These are phyloP conservation scores for Xenentodon cancila DNA, from an alignment of 2,797 vertebrate species.

Conservation along the genomic window DNA sequence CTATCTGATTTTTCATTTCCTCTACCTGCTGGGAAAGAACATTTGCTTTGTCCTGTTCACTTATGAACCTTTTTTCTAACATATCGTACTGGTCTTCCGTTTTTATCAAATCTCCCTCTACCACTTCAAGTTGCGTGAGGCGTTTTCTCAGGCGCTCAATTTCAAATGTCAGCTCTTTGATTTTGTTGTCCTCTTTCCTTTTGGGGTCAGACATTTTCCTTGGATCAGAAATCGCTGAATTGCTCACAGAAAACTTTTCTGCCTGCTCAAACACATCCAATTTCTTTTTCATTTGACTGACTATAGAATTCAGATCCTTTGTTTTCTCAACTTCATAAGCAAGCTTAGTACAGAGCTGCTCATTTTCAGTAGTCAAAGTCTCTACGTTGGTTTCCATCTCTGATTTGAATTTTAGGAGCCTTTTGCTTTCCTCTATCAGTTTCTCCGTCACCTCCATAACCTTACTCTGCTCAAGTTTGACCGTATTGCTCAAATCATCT, in stretches of 20 bases:
- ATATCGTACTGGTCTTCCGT: constrained; percentile 97
- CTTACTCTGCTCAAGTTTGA: constrained; percentile 93
- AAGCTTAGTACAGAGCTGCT: constrained; percentile 86
- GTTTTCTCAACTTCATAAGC: constrained; percentile 87
- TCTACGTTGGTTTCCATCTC: constrained; percentile 96
- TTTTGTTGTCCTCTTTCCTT: constrained; percentile 87
- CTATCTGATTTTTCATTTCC: constrained; percentile 93
- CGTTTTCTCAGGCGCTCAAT: constrained; percentile 92
- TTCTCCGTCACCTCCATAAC: constrained; percentile 98
- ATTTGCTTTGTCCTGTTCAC: constrained; percentile 94
- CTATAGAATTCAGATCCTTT: constrained; percentile 86
- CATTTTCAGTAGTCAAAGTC: constrained; percentile 87
- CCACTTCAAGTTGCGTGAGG: constrained; percentile 93
- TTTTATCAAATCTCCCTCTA: constrained; percentile 96
- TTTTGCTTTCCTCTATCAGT: constrained; percentile 98
- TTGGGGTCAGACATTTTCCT: constrained; percentile 68
- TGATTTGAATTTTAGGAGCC: constrained; percentile 93
- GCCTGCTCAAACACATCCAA: constrained; percentile 89
- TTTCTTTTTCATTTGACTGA: constrained; percentile 89
- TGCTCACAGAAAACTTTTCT: constrained; percentile 83
- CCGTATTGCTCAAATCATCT: constrained; percentile 88
- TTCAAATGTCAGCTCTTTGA: constrained; percentile 91
- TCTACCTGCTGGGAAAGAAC: constrained; percentile 93
- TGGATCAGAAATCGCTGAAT: constrained; percentile 77
- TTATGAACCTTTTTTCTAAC: constrained; percentile 92